Percentiles rank a stretch among this genome's conserved stretches.
phyloP scores from a whole-genome alignment of 2,113 vertebrate species.

The Heptranchias perlo region DNA sequence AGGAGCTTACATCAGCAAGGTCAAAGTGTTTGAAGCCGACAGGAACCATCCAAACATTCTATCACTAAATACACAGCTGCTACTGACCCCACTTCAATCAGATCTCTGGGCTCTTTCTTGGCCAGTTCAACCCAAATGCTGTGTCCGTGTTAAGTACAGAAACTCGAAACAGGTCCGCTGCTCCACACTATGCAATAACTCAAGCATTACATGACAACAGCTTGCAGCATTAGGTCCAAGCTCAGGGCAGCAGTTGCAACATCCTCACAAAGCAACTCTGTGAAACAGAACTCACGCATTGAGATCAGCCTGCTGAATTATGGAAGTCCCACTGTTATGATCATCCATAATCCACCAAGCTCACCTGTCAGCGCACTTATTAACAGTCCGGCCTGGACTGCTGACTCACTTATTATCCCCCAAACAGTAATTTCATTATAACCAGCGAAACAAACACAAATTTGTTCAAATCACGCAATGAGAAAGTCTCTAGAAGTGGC shows the following conservation, averaged over 20 bases:
- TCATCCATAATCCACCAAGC: constrained; percentile 5
- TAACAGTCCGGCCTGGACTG: not conserved
- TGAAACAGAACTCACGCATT: not conserved
- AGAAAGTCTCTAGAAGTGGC: not conserved
- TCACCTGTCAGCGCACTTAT: constrained; percentile 29
- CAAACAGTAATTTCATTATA: constrained; percentile 29
- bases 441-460: constrained; percentile 21
- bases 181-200: not conserved
- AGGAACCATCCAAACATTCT: not conserved
- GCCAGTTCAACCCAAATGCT: not conserved
- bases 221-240: not conserved
- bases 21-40: not conserved
- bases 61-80: not conserved
- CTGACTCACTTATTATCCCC: constrained; percentile 31
- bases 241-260: not conserved
- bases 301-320: not conserved
- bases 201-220: not conserved
- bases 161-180: not conserved
- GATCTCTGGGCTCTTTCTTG: not conserved
- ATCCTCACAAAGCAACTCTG: constrained; percentile 18
- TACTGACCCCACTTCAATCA: not conserved
- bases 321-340: not conserved
- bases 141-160: not conserved
- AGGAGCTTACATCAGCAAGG: not conserved
- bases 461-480: not conserved